Conservation (phyloP, 2,888 invertebrate genomes). For the Diarsia rubi region DNA sequence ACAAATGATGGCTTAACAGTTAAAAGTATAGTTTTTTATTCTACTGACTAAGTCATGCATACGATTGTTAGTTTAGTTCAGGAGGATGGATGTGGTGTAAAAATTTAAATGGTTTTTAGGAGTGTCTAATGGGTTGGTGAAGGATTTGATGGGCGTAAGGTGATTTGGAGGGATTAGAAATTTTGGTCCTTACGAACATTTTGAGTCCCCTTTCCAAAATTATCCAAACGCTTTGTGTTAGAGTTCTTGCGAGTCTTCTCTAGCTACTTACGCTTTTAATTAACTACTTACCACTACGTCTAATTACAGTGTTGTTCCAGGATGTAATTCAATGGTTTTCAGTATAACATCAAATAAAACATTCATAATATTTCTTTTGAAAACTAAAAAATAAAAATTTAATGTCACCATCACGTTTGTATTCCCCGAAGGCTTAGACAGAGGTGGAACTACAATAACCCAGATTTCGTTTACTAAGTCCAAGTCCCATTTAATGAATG, state of each 20-base stretch:
- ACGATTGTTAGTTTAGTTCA: slow-evolving; percentile 87
- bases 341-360: too few relatives aligned
- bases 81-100: slow-evolving; percentile 71
- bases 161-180: slow-evolving; percentile 10
- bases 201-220: background rate
- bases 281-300: background rate
- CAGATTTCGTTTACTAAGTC: too few relatives aligned
- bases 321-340: background rate
- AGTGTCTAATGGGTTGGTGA: slow-evolving; percentile 36
- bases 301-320: background rate
- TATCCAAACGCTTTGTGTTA: background rate
- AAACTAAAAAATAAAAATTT: background rate
- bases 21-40: slow-evolving; percentile 78
- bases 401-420: too few relatives aligned
- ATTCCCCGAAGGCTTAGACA: background rate
- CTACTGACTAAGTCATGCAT: slow-evolving; percentile 84
- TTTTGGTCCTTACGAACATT: background rate
- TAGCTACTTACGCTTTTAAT: background rate
- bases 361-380: background rate
- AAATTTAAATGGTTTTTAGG: slow-evolving; percentile 71
- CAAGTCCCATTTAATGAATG: background rate
- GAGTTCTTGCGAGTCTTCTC: background rate
- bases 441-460: background rate
- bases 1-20: slow-evolving; percentile 88
- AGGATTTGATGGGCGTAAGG: slow-evolving; percentile 22